phyloP scores from a whole-genome alignment of 53 echinoderm and acorn worm species.

The Hippasteria phrygiana region DNA sequence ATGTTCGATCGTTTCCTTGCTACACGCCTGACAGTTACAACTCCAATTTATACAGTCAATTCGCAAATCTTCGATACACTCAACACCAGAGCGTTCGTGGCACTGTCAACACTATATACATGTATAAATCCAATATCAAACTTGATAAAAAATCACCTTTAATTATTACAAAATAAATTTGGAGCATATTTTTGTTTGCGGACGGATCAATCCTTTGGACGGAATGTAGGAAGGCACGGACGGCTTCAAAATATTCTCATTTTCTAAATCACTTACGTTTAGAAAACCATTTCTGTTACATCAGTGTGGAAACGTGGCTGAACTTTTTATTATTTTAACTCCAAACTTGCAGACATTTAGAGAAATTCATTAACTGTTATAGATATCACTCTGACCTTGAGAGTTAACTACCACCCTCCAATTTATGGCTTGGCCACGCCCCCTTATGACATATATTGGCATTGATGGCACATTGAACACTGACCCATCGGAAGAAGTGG shows the following conservation, averaged over 20 bases:
- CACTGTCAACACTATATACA: constrained; percentile 9
- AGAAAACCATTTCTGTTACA: no score
- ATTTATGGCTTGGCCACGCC: no score
- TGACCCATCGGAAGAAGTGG: no score
- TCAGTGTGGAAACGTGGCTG: no score
- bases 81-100: background rate
- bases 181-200: background rate
- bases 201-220: constrained; percentile 1
- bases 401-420: no score
- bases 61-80: background rate
- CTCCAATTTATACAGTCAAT: constrained; percentile 6
- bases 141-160: background rate
- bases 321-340: no score
- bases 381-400: no score
- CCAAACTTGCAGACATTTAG: no score
- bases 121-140: constrained; percentile 15
- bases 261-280: no score
- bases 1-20: background rate
- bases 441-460: no score
- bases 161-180: constrained; percentile 25
- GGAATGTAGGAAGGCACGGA: background rate
- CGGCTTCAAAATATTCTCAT: background rate
- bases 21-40: background rate
- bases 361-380: no score
- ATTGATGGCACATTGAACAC: no score